Evolutionary conservation across 2,888 invertebrate species (phyloP).

Genomic region (Lepidochrysops patricia): DNA sequence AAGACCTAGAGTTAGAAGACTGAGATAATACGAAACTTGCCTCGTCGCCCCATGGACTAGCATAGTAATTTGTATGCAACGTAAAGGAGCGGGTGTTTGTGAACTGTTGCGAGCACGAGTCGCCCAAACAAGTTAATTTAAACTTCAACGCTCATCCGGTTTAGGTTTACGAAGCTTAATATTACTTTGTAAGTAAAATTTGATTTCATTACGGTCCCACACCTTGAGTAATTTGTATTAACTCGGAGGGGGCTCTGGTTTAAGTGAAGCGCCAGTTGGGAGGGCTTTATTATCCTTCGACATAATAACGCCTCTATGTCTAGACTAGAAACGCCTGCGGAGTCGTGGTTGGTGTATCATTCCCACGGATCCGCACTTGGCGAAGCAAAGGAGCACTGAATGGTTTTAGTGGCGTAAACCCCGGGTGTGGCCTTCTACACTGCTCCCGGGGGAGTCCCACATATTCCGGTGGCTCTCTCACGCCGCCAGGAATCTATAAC

Average conservation of each 20-base stretch:
- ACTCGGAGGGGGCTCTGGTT: not conserved
- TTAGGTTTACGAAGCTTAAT: slow-evolving; percentile 46
- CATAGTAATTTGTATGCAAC: slow-evolving; percentile 44
- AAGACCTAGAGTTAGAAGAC: slow-evolving; percentile 15
- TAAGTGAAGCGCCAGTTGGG: slow-evolving; percentile 1
- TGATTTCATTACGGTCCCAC: slow-evolving; percentile 30
- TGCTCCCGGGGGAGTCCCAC: no score
- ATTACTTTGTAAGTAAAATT: slow-evolving; percentile 46
- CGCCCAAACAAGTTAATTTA: slow-evolving; percentile 60
- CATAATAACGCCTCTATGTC: not conserved
- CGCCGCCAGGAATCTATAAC: no score
- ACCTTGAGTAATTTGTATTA: slow-evolving; percentile 18
- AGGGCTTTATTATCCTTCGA: not conserved
- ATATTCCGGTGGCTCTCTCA: no score
- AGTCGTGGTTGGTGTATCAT: no score
- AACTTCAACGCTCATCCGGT: slow-evolving; percentile 56
- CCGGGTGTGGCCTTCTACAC: no score
- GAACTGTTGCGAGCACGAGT: slow-evolving; percentile 37
- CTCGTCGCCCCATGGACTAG: slow-evolving; percentile 16
- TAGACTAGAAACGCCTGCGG: not conserved
- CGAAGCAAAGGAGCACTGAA: no score
- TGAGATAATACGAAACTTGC: slow-evolving; percentile 19
- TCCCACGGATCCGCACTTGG: no score
- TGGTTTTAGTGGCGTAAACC: no score
- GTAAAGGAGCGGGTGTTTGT: slow-evolving; percentile 37